Conservation (phyloP, 2,113 vertebrate species). For the Notothenia coriiceps region DNA sequence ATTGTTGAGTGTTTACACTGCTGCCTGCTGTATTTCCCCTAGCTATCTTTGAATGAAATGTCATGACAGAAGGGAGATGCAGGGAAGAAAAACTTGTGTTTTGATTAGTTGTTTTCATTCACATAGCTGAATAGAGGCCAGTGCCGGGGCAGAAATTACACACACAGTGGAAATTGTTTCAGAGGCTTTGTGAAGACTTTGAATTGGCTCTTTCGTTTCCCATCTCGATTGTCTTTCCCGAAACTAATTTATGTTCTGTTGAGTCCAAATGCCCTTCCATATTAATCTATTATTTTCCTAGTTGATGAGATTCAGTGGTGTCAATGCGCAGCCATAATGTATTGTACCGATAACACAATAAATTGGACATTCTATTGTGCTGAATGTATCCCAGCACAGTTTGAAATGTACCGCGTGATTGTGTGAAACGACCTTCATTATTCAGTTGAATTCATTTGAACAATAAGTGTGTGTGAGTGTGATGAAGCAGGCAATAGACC, state of each 20-base stretch:
- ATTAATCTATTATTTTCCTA: background rate
- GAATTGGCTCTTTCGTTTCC: background rate
- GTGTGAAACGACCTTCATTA: slow-evolving; percentile 23
- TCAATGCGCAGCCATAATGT: background rate
- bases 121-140: slow-evolving; percentile 26
- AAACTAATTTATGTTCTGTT: slow-evolving; percentile 19
- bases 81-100: background rate
- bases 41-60: slow-evolving; percentile 2
- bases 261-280: background rate
- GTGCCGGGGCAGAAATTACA: slow-evolving; percentile 14
- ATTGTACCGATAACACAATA: background rate
- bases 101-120: slow-evolving; percentile 45
- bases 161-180: background rate
- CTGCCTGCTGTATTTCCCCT: background rate
- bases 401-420: background rate
- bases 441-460: slow-evolving; percentile 5
- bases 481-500: slow-evolving; percentile 4
- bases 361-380: background rate
- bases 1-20: slow-evolving; percentile 4
- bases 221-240: background rate
- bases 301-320: background rate
- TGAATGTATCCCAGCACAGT: background rate
- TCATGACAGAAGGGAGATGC: background rate
- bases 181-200: slow-evolving; percentile 4
- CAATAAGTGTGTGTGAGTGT: slow-evolving; percentile 15